Evolutionary conservation across 2,113 vertebrate genomes (phyloP).

Genomic region (Rana temporaria): DNA sequence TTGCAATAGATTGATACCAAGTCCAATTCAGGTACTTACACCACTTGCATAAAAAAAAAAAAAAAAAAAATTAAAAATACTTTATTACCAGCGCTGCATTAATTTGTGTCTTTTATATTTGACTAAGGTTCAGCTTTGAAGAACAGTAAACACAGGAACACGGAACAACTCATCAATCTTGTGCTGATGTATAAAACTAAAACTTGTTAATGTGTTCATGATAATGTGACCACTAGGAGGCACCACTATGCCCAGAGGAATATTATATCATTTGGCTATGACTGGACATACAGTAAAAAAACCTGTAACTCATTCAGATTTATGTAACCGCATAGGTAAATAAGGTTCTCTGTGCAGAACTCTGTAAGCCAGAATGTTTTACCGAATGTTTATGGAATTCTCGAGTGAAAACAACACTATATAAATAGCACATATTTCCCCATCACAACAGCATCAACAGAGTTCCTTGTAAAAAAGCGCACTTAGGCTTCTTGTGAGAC

Average conservation of each 20-base stretch:
- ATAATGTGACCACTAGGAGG: not conserved
- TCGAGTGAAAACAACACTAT: conserved; percentile 30
- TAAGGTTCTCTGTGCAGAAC: conserved; percentile 25
- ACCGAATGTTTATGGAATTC: conserved; percentile 37
- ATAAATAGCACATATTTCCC: conserved; percentile 26
- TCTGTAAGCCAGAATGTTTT: conserved; percentile 17
- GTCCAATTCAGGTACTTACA: too few species aligned
- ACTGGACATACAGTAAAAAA: not conserved
- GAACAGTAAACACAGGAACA: too few species aligned
- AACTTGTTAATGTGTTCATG: not conserved
- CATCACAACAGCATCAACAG: not conserved
- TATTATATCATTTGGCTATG: not conserved
- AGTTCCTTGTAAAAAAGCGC: conserved; percentile 22
- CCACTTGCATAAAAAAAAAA: too few species aligned
- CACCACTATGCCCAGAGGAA: not conserved
- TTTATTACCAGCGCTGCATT: too few species aligned
- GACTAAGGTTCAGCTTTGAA: too few species aligned
- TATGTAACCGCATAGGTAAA: conserved; percentile 1
- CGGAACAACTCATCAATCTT: too few species aligned
- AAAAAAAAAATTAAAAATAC: too few species aligned
- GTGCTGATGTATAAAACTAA: too few species aligned
- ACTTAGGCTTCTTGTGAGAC: conserved; percentile 14
- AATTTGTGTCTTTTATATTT: too few species aligned
- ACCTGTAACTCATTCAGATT: not conserved
- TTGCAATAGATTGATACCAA: too few species aligned